Conservation (phyloP, 2,113 vertebrate species). For the Picathartes gymnocephalus region DNA sequence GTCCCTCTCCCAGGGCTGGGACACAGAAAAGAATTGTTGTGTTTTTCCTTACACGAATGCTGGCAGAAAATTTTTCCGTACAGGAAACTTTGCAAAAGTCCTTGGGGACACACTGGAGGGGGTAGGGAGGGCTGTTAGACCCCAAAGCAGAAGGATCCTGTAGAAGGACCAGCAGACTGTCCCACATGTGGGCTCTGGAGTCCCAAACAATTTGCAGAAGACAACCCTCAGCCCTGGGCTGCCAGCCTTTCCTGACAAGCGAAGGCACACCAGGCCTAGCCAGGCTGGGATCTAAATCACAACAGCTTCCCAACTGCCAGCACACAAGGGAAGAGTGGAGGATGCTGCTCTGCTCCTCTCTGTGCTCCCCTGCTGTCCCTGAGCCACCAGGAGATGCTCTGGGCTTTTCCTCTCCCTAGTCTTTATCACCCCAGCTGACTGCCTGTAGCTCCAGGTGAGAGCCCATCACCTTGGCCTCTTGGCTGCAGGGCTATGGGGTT, state of each 20-base stretch:
- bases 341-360: not conserved
- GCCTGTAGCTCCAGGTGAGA: not conserved
- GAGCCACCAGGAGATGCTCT: not conserved
- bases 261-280: not conserved
- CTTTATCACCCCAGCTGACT: not conserved
- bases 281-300: not conserved
- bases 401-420: not conserved
- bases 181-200: rapidly evolving
- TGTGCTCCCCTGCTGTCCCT: not conserved
- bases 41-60: not conserved
- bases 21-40: not conserved
- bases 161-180: not conserved
- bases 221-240: not conserved
- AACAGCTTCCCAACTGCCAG: not conserved
- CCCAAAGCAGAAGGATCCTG: not conserved
- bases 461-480: not conserved
- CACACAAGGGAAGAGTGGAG: not conserved
- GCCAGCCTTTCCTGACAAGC: not conserved
- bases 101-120: not conserved
- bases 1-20: not conserved
- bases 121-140: not conserved
- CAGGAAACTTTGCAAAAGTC: not conserved
- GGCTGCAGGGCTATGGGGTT: not conserved
- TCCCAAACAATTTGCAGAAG: not conserved
- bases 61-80: not conserved